These are phyloP conservation scores for Oscheius myriophilus DNA, from an alignment of 2,888 invertebrate genomes.

Conservation along the genomic window DNA sequence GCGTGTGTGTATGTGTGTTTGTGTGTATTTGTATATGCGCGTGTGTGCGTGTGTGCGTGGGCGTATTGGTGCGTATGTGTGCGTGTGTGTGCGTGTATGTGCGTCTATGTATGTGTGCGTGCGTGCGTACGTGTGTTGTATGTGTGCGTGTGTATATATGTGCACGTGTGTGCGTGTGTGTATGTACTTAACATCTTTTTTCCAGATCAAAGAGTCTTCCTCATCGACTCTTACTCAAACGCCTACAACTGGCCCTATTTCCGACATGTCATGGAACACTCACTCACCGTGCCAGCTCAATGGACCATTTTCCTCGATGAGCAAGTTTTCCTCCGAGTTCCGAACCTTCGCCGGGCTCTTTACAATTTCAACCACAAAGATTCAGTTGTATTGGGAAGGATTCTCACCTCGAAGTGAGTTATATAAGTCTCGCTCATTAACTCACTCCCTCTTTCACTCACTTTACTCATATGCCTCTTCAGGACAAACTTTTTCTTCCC, in stretches of 20 bases:
- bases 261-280: slow-evolving; percentile 12
- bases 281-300: slow-evolving; percentile 12
- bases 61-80: too few relatives aligned
- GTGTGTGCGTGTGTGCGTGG: too few relatives aligned
- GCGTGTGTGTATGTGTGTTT: too few relatives aligned
- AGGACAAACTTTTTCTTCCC: slow-evolving; percentile 20
- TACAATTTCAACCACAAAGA: slow-evolving; percentile 18
- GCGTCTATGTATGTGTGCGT: too few relatives aligned
- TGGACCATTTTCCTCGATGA: slow-evolving; percentile 33
- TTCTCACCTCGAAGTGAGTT: slow-evolving; percentile 17
- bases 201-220: slow-evolving; percentile 22
- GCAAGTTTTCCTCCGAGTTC: slow-evolving; percentile 19
- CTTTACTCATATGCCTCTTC: background rate
- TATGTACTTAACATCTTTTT: too few relatives aligned
- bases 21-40: too few relatives aligned
- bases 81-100: too few relatives aligned
- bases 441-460: background rate
- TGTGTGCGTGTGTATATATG: too few relatives aligned
- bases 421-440: background rate
- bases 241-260: slow-evolving; percentile 23
- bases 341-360: slow-evolving; percentile 14
- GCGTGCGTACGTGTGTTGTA: too few relatives aligned
- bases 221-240: slow-evolving; percentile 16
- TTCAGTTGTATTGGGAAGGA: slow-evolving; percentile 7
- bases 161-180: too few relatives aligned